Base-by-base conservation (phyloP, 2,888 invertebrate genomes). In the Pristionchus maxplancki region DNA sequence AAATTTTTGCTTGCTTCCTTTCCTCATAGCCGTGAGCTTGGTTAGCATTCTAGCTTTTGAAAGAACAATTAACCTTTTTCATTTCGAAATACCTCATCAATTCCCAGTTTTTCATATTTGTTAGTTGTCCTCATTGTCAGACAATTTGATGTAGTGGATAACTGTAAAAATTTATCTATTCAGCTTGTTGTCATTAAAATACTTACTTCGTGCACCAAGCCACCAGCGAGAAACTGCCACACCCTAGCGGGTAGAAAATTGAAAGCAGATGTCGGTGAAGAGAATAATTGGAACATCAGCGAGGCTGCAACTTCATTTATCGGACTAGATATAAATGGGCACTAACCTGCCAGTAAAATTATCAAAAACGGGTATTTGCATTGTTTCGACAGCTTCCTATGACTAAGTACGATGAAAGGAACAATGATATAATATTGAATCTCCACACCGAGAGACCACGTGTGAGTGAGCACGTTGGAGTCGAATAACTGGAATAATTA, bases 401-500 rank as follows among this genome's bases (percentile, higher is more conserved):
- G 71, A 1, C 24, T 24, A 24, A 40, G 24, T 0, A 74, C 40
- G 13, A 74, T 40, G 20, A 74, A 74, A 20, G 71, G 71, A 9
- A 74, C 71, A 24, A 74, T 37, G 37, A 74, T 0, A 24, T 74
- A 74, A 24, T 74, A 74, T 74, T 74, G 71, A 67, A 67, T 67
- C 67, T 67, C 67, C 13, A 67, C 67, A 2, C 67, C 67, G 0
- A 67, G 34, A 17, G 71, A 74, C 71, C 71, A 74, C 17, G 71
- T 74, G 24, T 74, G 71, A 24, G 71, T 74, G 24, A 74, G 71
- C 17, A 74, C 71, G 15, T 74, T 74, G 24, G 71, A 74, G 24
- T 74, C 71, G 71, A 31, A 74, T 40, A 74, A 40, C 71, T 74
- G 71, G 1, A 67, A 67, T 34, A 67, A 67, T 67, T 67, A 34